Base-by-base conservation (phyloP, 2,113 vertebrate genomes). In the Pungitius pungitius region DNA sequence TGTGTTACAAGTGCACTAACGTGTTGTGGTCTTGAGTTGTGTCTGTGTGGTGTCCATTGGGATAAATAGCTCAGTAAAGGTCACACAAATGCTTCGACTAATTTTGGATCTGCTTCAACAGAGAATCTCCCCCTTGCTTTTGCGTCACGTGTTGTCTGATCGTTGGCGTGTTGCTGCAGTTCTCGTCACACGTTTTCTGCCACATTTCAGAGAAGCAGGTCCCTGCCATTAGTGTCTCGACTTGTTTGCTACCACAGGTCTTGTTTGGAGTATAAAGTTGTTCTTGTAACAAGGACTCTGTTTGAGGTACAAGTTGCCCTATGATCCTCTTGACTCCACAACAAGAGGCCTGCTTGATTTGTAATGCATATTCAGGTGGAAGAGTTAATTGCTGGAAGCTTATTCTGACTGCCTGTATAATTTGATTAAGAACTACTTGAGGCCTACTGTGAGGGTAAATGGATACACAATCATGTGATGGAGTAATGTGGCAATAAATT, bases 51-150 rank as follows among this genome's bases (percentile, higher is more conserved):
- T 54, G 57, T 78, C 47, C 74, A 49, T 51, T 57, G 35, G 58
- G 51, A 59, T 62, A 63, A 27, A 80, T 75, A 73, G 71, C 85
- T 85, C 58, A 83, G 75, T 87, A 95, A 96, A 96, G 95, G 95
- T 94, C 95, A 80, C 77, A 68, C 59, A 86, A 88, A 92, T 95
- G 91, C 94, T 93, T 90, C 76, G 86, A 87, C 95, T 97, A 96
- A 95, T 94, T 96, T 95, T 95, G 95, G 94, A 94, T 89, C 87
- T 65, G 61, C 78, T 92, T 92, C 83, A 84, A 90, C 91, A 83
- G 83, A 82, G 74, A 59, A 74, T 78, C 33, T 77, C 69, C 65
- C 45, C 27, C 40, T 75, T n/a, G 43, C 72, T 77, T 68, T 74
- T 47, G 51, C 64, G 79, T 81, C 49, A 69, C 55, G 45, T 52